A percentile compares a stretch with the other conserved stretches of the same genome.
Evolutionary conservation across 2,113 vertebrate species (phyloP).

Genomic region (Carassius carassius): DNA sequence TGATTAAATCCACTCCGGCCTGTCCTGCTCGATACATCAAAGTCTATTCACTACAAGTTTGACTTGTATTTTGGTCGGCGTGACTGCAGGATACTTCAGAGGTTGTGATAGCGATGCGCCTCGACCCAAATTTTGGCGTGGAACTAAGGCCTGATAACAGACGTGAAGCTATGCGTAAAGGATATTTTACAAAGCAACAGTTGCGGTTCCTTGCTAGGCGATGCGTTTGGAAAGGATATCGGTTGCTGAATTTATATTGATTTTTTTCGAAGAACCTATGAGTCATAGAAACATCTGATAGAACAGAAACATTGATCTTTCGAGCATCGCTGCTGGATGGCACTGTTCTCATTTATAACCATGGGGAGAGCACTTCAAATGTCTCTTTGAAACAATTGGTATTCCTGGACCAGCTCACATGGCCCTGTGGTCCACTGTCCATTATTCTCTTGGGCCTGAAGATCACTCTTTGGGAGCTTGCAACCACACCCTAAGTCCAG

Average conservation of each 20-base stretch:
- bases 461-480: slow-evolving; percentile 3
- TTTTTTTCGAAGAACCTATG: slow-evolving; percentile 43
- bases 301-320: slow-evolving; percentile 53
- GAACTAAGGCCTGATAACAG: slow-evolving; percentile 40
- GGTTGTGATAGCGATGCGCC: neutral
- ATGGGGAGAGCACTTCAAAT: slow-evolving; percentile 36
- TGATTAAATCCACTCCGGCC: slow-evolving; percentile 36
- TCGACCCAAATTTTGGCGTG: neutral
- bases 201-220: slow-evolving; percentile 39
- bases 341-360: slow-evolving; percentile 53
- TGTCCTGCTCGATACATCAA: slow-evolving; percentile 36
- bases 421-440: slow-evolving; percentile 9
- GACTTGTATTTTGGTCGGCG: slow-evolving; percentile 38
- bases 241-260: slow-evolving; percentile 46
- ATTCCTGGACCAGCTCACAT: slow-evolving; percentile 33
- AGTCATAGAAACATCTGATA: slow-evolving; percentile 48
- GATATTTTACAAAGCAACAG: slow-evolving; percentile 58
- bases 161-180: slow-evolving; percentile 39
- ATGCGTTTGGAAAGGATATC: slow-evolving; percentile 23
- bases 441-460: slow-evolving; percentile 35
- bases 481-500: slow-evolving; percentile 35
- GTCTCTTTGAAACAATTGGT: slow-evolving; percentile 36
- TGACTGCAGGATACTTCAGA: slow-evolving; percentile 23
- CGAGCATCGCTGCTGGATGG: slow-evolving; percentile 38
- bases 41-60: slow-evolving; percentile 24